Conservation (phyloP, 2,797 vertebrate species). For the Telmatherina bonti region DNA sequence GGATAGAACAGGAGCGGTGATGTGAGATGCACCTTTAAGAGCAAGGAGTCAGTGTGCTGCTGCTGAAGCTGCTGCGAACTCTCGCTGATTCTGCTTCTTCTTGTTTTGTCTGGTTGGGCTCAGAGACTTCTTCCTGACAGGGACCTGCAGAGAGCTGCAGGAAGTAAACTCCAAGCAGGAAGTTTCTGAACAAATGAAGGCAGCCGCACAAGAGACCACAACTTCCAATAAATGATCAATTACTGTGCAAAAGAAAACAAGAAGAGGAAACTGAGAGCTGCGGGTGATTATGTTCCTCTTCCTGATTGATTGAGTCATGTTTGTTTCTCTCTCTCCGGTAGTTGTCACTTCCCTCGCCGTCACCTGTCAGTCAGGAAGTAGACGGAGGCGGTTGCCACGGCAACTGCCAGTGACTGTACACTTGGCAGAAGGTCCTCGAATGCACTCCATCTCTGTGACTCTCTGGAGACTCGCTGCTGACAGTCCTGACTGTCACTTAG, state of each 20-base stretch:
- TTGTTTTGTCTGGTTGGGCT: slow-evolving; percentile 28
- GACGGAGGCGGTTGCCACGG: slow-evolving; percentile 50
- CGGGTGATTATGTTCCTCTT: slow-evolving; percentile 32
- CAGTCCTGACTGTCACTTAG: slow-evolving; percentile 53
- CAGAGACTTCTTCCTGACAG: not conserved
- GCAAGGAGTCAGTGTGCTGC: not conserved
- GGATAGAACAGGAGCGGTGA: too few species aligned
- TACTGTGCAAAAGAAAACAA: slow-evolving; percentile 4
- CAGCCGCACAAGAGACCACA: not conserved
- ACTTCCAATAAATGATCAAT: slow-evolving; percentile 20
- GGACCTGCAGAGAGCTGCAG: not conserved
- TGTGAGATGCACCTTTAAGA: not conserved
- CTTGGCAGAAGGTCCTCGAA: slow-evolving; percentile 64
- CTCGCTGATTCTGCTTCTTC: slow-evolving; percentile 5
- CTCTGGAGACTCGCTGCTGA: slow-evolving; percentile 40
- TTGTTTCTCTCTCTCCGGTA: slow-evolving; percentile 35
- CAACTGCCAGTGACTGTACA: slow-evolving; percentile 59
- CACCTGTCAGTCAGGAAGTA: slow-evolving; percentile 65
- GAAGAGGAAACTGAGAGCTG: slow-evolving; percentile 22
- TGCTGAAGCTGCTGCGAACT: slow-evolving; percentile 8
- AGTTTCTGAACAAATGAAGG: slow-evolving; percentile 9
- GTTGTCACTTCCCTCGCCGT: slow-evolving; percentile 53
- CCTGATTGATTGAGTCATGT: slow-evolving; percentile 51
- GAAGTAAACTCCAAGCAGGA: slow-evolving; percentile 26
- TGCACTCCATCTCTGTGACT: slow-evolving; percentile 24